phyloP scores from a whole-genome alignment of 23 tunicate genomes.

The Oikopleura dioica region DNA sequence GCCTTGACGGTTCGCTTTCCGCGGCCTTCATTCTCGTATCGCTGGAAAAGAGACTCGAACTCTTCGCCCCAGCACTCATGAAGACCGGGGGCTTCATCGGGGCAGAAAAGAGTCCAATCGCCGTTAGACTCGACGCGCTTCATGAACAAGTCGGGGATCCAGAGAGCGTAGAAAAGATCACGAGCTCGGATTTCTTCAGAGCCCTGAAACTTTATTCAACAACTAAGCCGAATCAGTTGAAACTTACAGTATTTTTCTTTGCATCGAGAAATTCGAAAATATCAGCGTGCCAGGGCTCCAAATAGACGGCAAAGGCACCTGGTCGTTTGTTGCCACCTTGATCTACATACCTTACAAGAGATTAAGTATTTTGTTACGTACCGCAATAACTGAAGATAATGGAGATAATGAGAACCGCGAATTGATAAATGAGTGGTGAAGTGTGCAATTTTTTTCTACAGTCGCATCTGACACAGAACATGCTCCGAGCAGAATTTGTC shows the following conservation, averaged over 20 bases:
- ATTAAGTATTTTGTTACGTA: neutral
- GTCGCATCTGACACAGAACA: too few relatives aligned
- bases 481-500: neutral
- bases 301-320: constrained; percentile 84
- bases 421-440: neutral
- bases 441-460: neutral
- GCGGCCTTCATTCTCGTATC: constrained; percentile 65
- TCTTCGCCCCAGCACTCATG: constrained; percentile 85
- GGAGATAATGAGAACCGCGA: neutral
- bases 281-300: constrained; percentile 98
- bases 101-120: constrained; percentile 78
- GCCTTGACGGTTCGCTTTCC: constrained; percentile 57
- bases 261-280: constrained; percentile 94
- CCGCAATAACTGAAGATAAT: neutral
- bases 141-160: constrained; percentile 99
- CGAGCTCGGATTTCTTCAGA: constrained; percentile 86
- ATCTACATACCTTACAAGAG: constrained; percentile 47
- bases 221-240: neutral
- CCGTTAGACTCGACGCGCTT: constrained; percentile 68
- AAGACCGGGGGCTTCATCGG: constrained; percentile 75
- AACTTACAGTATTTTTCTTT: constrained; percentile 51
- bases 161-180: constrained; percentile 79
- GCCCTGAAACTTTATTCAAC: constrained; percentile 17
- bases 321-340: constrained; percentile 99
- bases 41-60: constrained; percentile 55